Evolutionary conservation across 2,888 invertebrate species (phyloP), one percentile per base, ranked within the genome.

Genomic region (Phaedon cochleariae): DNA sequence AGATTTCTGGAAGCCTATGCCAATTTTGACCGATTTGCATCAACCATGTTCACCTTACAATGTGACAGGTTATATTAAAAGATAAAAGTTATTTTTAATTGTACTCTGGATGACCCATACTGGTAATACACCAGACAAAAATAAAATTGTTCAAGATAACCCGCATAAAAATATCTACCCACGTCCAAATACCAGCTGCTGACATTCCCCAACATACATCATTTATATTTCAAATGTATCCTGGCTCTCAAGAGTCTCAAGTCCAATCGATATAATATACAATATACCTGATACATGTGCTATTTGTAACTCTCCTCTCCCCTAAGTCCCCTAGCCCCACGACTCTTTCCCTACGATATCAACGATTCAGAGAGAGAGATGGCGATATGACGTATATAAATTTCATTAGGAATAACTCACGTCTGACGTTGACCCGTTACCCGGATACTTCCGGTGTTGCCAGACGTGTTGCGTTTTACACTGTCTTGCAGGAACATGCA

Each of bases 401-500:
- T 64, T 66, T 59, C 63, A 63, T 67, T 59, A 62, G 54, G 62
- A 68, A 68, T 68, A 67, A 62, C 62, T 64, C 58, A 62, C 62
- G 68, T 64, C 68, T 64, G n/a, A n/a, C n/a, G n/a, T n/a, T n/a
- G n/a, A 64, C 64, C 64, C 57, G 45, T 22, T 15, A 41, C n/a
- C 41, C 41, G 7, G 18, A 18, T 15, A 49, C 18, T 10, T 22
- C 1, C 59, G 26, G 31, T 22, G 53, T 53, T 53, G 53, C 17
- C 53, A 31, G 34, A 26, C 26, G 26, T 26, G 26, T 26, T 26
- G 3, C n/a, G n/a, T n/a, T n/a, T n/a, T n/a, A n/a, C n/a, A n/a
- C n/a, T n/a, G n/a, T n/a, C n/a, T n/a, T n/a, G n/a, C n/a, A n/a
- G n/a, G n/a, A n/a, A n/a, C n/a, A n/a, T n/a, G n/a, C n/a, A n/a